A percentile compares a stretch with the other conserved stretches of the same genome.
phyloP scores from a whole-genome alignment of 2,797 vertebrate genomes.

The Lepilemur septentrionalis region DNA sequence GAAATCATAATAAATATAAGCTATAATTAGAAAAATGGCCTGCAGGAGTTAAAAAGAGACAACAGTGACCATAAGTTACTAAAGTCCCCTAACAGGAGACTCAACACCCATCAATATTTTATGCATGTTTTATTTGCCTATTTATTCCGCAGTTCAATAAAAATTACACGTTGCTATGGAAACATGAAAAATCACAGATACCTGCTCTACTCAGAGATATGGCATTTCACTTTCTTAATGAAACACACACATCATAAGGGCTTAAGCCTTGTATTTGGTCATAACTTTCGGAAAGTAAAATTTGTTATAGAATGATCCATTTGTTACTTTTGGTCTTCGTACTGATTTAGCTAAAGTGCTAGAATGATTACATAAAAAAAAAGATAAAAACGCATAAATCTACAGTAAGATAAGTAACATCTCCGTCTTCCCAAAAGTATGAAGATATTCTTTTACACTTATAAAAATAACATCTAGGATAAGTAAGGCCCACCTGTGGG shows the following conservation, averaged over 20 bases:
- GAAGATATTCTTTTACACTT: background rate
- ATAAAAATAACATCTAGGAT: conserved; percentile 11
- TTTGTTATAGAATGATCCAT: conserved; percentile 38
- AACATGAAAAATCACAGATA: conserved; percentile 75
- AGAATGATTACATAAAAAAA: background rate
- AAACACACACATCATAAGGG: conserved; percentile 76
- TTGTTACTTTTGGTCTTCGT: conserved; percentile 42
- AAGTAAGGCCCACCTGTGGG: conserved; percentile 16
- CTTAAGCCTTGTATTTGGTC: conserved; percentile 53
- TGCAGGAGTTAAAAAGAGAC: conserved; percentile 41
- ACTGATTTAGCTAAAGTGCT: conserved; percentile 2
- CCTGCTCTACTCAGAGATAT: conserved; percentile 57
- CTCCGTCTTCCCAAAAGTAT: background rate
- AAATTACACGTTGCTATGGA: conserved; percentile 79
- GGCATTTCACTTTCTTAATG: conserved; percentile 72
- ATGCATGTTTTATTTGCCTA: conserved; percentile 80
- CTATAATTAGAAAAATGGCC: conserved; percentile 54
- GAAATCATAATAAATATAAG: conserved; percentile 5
- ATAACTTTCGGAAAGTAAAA: conserved; percentile 69
- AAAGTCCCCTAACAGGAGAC: conserved; percentile 48
- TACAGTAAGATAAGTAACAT: background rate
- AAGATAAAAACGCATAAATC: background rate
- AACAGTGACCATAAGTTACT: conserved; percentile 55
- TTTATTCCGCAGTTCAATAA: conserved; percentile 77
- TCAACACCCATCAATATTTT: conserved; percentile 73